Evolutionary conservation across 2,888 invertebrate genomes (phyloP).

Genomic region (Cephus rjabovi): DNA sequence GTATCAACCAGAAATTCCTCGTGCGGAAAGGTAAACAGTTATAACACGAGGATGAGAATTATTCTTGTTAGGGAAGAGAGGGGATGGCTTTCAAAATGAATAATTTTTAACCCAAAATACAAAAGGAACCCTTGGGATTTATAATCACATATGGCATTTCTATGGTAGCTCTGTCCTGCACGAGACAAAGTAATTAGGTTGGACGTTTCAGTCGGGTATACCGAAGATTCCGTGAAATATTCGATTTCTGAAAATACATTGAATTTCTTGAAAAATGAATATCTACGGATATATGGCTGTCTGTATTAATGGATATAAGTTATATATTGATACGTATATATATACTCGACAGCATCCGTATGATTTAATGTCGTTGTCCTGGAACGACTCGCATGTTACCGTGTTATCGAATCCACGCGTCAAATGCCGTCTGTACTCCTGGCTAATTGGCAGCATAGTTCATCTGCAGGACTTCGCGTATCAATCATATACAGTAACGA

Average conservation of each 20-base stretch:
- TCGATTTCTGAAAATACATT: neutral
- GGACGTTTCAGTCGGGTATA: no score
- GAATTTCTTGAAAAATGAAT: neutral
- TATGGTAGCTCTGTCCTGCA: no score
- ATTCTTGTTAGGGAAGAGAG: neutral
- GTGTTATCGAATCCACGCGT: neutral
- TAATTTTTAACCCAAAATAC: neutral
- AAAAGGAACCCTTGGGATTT: neutral
- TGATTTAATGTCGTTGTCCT: neutral
- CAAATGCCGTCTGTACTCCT: neutral
- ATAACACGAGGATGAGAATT: neutral
- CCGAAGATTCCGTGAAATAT: no score
- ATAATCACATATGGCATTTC: neutral
- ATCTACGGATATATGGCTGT: neutral
- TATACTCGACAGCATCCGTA: neutral
- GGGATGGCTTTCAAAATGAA: neutral
- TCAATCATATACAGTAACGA: neutral
- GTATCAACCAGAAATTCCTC: neutral
- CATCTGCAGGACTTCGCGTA: neutral
- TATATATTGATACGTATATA: no score
- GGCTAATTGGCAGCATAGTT: neutral
- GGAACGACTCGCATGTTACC: neutral
- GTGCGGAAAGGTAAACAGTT: slow-evolving; percentile 1
- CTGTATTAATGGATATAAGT: neutral
- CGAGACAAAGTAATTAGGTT: no score